Percentiles rank a stretch among this genome's conserved stretches.
Evolutionary conservation across 2,888 invertebrate species (phyloP).

Genomic region (Poecilus cupreus): DNA sequence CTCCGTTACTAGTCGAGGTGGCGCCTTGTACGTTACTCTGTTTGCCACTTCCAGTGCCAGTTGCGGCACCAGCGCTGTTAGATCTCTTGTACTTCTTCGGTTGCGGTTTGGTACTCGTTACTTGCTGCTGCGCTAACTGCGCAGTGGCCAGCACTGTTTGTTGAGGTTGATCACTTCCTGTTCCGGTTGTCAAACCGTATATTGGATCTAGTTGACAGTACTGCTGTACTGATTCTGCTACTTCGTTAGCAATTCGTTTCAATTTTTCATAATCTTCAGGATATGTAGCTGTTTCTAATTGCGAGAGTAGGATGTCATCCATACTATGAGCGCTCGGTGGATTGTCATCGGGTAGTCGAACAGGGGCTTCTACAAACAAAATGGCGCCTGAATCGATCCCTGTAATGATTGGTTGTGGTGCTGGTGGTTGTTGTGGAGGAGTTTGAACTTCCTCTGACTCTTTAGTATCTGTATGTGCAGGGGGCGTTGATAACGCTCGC

Average conservation of each 20-base stretch:
- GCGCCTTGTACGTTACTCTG: conserved; percentile 68
- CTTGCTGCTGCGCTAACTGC: conserved; percentile 68
- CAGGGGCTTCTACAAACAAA: conserved; percentile 69
- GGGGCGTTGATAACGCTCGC: conserved; percentile 74
- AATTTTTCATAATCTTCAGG: conserved; percentile 90
- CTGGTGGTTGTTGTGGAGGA: conserved; percentile 69
- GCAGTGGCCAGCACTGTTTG: conserved; percentile 75
- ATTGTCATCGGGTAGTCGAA: conserved; percentile 71
- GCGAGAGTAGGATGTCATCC: conserved; percentile 82
- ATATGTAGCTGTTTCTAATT: conserved; percentile 79
- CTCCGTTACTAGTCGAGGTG: conserved; percentile 82
- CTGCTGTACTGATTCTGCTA: conserved; percentile 85
- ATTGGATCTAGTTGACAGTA: conserved; percentile 77
- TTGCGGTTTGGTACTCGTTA: conserved; percentile 78
- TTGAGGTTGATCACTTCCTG: conserved; percentile 68
- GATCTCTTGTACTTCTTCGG: conserved; percentile 84
- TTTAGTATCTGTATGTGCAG: conserved; percentile 70
- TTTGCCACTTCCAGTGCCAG: conserved; percentile 65
- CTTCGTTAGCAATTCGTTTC: conserved; percentile 88
- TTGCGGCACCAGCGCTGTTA: conserved; percentile 67
- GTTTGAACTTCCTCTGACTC: conserved; percentile 60
- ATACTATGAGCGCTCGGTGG: conserved; percentile 79
- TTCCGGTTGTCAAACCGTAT: conserved; percentile 72
- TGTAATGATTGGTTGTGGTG: conserved; percentile 69
- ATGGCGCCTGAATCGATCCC: conserved; percentile 70